phyloP scores from a whole-genome alignment of 2,888 invertebrate species.

The Plagodis dolabraria region DNA sequence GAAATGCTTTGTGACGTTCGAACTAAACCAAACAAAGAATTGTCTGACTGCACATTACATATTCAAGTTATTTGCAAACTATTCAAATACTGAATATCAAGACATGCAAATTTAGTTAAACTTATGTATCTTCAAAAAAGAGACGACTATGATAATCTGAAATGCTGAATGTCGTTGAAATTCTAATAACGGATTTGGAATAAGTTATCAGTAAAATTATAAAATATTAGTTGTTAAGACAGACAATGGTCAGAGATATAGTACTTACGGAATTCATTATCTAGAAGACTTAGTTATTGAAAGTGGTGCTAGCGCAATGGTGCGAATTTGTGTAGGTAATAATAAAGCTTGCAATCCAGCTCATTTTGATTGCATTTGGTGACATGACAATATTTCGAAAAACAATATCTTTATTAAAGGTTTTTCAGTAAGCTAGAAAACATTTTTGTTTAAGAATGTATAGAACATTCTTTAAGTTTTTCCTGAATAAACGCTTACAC shows the following conservation, averaged over 20 bases:
- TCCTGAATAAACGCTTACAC: too few relatives aligned
- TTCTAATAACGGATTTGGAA: slow-evolving; percentile 12
- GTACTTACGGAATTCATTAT: slow-evolving; percentile 5
- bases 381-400: too few relatives aligned
- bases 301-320: slow-evolving; percentile 49
- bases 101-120: slow-evolving; percentile 60
- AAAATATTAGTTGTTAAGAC: not conserved
- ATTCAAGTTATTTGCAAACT: slow-evolving; percentile 62
- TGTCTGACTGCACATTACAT: slow-evolving; percentile 50
- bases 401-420: too few relatives aligned
- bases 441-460: too few relatives aligned
- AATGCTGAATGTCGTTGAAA: slow-evolving; percentile 27
- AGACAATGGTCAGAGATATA: slow-evolving; percentile 8
- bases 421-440: too few relatives aligned
- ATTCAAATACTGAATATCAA: slow-evolving; percentile 60
- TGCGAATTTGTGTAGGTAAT: slow-evolving; percentile 83
- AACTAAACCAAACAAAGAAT: slow-evolving; percentile 43
- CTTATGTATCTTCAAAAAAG: slow-evolving; percentile 35
- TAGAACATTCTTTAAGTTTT: too few relatives aligned
- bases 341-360: slow-evolving; percentile 57
- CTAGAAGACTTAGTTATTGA: slow-evolving; percentile 5
- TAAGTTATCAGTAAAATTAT: not conserved
- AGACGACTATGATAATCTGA: slow-evolving; percentile 26
- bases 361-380: not conserved
- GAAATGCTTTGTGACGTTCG: slow-evolving; percentile 37